These are phyloP conservation scores for Smittia sp. DNA, from an alignment of 2,888 invertebrate genomes.

Conservation along the genomic window DNA sequence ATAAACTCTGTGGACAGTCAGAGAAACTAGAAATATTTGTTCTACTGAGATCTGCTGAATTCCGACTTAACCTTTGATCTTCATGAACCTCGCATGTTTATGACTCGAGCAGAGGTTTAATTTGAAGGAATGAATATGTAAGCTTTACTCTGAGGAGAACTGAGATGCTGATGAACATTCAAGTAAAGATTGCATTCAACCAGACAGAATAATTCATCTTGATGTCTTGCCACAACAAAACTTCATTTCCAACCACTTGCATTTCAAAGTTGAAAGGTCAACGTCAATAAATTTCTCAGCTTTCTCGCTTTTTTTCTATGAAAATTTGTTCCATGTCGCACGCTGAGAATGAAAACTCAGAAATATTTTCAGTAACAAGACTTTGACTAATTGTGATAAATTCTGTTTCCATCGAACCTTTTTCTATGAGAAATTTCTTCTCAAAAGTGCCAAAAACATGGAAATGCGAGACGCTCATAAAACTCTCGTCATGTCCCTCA, in stretches of 20 bases:
- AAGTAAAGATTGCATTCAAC: background rate
- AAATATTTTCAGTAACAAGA: too few species aligned
- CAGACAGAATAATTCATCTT: background rate
- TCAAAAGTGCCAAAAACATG: slow-evolving; percentile 38
- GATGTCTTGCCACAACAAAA: background rate
- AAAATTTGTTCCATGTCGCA: slow-evolving; percentile 3
- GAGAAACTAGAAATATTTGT: too few species aligned
- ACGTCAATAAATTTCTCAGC: slow-evolving; percentile 13
- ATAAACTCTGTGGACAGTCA: too few species aligned
- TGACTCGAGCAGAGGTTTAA: background rate
- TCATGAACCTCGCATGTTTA: too few species aligned
- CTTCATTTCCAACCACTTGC: background rate
- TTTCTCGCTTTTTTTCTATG: background rate
- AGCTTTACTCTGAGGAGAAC: background rate
- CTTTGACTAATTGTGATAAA: slow-evolving; percentile 38
- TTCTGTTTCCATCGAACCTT: slow-evolving; percentile 13
- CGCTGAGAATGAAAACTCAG: too few species aligned
- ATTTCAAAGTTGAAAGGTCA: slow-evolving; percentile 1
- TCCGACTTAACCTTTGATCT: too few species aligned
- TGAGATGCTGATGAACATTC: background rate
- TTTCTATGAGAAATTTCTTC: slow-evolving; percentile 30
- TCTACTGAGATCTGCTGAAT: too few species aligned
- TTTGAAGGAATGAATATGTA: background rate
- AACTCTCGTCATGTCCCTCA: slow-evolving; percentile 13
- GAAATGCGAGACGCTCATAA: slow-evolving; percentile 32